Base-by-base conservation (phyloP, 2,113 vertebrate species). In the Hippotragus niger region DNA sequence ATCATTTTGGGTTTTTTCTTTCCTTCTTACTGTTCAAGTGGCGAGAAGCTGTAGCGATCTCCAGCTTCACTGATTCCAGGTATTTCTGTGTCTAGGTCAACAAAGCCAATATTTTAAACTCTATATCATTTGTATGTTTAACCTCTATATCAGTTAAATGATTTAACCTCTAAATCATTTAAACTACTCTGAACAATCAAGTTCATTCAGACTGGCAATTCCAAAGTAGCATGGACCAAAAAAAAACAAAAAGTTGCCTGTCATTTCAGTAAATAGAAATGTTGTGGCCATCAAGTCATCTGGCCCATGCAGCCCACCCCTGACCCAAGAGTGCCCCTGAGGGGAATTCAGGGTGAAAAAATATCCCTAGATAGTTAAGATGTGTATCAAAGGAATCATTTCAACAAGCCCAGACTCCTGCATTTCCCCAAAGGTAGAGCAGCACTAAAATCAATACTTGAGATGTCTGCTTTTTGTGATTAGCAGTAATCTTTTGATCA, bases 71-170 rank as follows among this genome's bases (percentile, higher is more conserved):
- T 57, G 36, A 43, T 82, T 95, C 62, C 80, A 92, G 29, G 43
- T 67, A 90, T 33, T 57, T 87, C 33, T 57, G 33, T 29, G 88
- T 57, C 33, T 74, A 52, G 29, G 23, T 78, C 31, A 84, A 57
- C 88, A 95, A 96, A 52, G 71, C 29, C 45, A 89, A 4, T 57
- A 94, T 92, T 89, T 94, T 95, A 92, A 90, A 16, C 47, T 62
- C 11, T 23, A 15, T 21, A 83, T 47, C 50, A 97, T 81, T 81
- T 95, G 67, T 95, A 64, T 57, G 36, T 50, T 52, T 95, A 92
- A 90, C 21, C 47, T 62, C 11, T 23, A 12, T 21, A 83, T 47
- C 50, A 97, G 74, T 81, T 95, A 76, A 96, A 64, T 57, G 36
- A 45, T 89, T 94, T 95, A 92, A 90, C 21, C 47, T 62, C 11